These are phyloP conservation scores for Pediacus dermestoides DNA, from an alignment of 2,888 invertebrate genomes.

Conservation along the genomic window DNA sequence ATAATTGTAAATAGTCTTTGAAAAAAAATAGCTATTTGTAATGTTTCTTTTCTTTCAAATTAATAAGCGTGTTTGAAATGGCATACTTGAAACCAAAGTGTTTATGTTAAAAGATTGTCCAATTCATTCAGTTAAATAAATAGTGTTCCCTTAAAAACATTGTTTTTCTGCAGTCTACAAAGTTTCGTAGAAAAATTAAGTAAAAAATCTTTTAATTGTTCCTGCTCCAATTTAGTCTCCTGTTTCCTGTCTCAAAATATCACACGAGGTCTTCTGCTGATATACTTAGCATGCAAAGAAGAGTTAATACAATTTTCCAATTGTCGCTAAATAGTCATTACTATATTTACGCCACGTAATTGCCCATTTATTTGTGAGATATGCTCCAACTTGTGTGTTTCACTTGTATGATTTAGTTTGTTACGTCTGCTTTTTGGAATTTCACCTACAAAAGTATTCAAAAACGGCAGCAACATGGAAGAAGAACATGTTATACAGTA, in stretches of 20 bases:
- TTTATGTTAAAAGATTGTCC: conserved; percentile 40
- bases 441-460: conserved; percentile 14
- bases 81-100: conserved; percentile 44
- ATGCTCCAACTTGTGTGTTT: not conserved
- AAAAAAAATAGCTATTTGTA: conserved; percentile 16
- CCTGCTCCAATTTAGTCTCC: too few relatives aligned
- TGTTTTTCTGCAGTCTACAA: too few relatives aligned
- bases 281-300: conserved; percentile 9
- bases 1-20: too few relatives aligned
- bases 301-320: conserved; percentile 40
- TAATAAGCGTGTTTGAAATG: conserved; percentile 29
- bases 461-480: too few relatives aligned
- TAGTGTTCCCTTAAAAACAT: conserved; percentile 50
- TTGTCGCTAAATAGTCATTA: conserved; percentile 38
- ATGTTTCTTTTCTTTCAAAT: conserved; percentile 17
- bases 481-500: conserved; percentile 34
- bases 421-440: conserved; percentile 6
- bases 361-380: conserved; percentile 24
- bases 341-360: conserved; percentile 38
- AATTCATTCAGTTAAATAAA: conserved; percentile 51
- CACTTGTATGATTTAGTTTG: conserved; percentile 5
- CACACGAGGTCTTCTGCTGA: conserved; percentile 8
- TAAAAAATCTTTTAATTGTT: too few relatives aligned
- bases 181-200: too few relatives aligned
- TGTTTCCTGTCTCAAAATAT: too few relatives aligned